phyloP scores from a whole-genome alignment of 2,888 invertebrate species.

The Drosophila subsilvestris region DNA sequence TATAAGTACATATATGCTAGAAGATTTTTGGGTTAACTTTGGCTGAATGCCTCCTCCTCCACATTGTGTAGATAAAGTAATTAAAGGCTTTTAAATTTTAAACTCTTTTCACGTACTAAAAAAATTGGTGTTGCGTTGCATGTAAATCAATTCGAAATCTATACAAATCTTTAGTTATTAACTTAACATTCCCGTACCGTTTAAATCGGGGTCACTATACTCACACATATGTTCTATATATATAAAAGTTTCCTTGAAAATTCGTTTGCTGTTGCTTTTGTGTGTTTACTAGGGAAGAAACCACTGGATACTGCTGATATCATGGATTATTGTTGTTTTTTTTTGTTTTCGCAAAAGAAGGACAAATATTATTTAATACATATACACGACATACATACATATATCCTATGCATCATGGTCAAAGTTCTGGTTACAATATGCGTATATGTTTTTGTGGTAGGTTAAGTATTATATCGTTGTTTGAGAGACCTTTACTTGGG shows the following conservation, averaged over 20 bases:
- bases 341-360: neutral
- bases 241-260: conserved; percentile 62
- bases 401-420: conserved; percentile 43
- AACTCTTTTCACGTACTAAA: conserved; percentile 42
- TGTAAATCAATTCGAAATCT: conserved; percentile 60
- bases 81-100: conserved; percentile 71
- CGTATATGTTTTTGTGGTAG: conserved; percentile 45
- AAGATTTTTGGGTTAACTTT: conserved; percentile 24
- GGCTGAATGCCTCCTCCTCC: conserved; percentile 25
- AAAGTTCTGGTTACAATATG: conserved; percentile 41
- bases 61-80: conserved; percentile 80
- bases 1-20: conserved; percentile 54
- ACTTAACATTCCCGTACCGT: conserved; percentile 36
- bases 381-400: conserved; percentile 16
- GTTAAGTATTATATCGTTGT: conserved; percentile 70
- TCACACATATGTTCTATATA: conserved; percentile 18
- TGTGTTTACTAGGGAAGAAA: conserved; percentile 24
- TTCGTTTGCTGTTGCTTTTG: conserved; percentile 52
- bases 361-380: conserved; percentile 12
- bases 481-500: conserved; percentile 76
- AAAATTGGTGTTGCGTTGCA: conserved; percentile 73
- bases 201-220: conserved; percentile 39
- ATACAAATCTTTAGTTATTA: conserved; percentile 43
- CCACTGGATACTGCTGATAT: conserved; percentile 33
- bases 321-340: conserved; percentile 13